Percentiles rank a stretch among this genome's conserved stretches.
Conservation (phyloP, 1,140 invertebrate species). For the Protaetia brevitarsis region DNA sequence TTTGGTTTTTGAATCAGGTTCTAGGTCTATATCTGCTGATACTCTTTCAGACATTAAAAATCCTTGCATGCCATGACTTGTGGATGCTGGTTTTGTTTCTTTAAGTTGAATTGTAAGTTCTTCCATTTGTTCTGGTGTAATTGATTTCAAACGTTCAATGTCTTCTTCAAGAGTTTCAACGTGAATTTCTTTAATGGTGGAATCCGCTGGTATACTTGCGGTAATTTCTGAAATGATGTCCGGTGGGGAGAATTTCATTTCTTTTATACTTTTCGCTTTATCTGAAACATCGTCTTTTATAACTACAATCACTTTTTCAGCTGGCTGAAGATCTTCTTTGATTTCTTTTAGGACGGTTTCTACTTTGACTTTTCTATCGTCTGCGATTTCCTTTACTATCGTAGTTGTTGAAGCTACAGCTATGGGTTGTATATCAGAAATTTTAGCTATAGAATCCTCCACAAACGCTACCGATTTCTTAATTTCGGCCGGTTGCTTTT, state of each 20-base stretch:
- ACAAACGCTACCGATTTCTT: slow-evolving; percentile 1
- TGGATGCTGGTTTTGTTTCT: not conserved
- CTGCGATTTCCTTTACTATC: slow-evolving; percentile 28
- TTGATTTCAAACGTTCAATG: not conserved
- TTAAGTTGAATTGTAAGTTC: not conserved
- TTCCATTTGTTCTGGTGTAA: slow-evolving; percentile 6
- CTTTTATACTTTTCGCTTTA: not conserved
- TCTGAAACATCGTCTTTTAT: slow-evolving; percentile 17
- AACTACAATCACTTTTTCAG: slow-evolving; percentile 14
- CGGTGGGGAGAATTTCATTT: not conserved
- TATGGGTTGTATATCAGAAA: not conserved
- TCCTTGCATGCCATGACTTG: not conserved
- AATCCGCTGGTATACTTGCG: not conserved
- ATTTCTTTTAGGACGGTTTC: slow-evolving; percentile 35
- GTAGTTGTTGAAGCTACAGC: not conserved
- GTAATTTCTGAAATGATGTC: not conserved
- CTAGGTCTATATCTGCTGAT: slow-evolving; percentile 7
- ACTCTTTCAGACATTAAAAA: not conserved
- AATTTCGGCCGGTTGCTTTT: not conserved
- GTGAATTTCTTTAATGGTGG: slow-evolving; percentile 5
- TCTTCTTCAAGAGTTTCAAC: not conserved
- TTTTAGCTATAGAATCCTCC: not conserved
- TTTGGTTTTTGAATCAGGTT: not conserved
- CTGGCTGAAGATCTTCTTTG: not conserved
- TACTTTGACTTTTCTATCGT: slow-evolving; percentile 32